A percentile compares a stretch with the other conserved stretches of the same genome.
Conservation (phyloP, 2,113 vertebrate genomes). For the Podiceps cristatus region DNA sequence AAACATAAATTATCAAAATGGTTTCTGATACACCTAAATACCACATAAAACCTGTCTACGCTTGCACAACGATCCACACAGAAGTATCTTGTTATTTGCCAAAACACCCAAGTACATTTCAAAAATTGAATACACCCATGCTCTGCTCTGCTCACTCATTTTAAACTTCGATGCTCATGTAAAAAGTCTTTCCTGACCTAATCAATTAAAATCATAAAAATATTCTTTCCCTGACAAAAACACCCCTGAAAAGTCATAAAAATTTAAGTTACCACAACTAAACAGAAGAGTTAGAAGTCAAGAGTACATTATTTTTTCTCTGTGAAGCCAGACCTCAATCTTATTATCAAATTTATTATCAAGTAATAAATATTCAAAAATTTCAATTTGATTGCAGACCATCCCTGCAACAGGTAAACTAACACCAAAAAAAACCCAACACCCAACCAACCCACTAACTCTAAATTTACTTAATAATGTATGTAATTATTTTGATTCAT, state of each 20-base stretch:
- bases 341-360: background rate
- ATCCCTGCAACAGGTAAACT: background rate
- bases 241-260: background rate
- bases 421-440: background rate
- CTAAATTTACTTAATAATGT: background rate
- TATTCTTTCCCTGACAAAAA: background rate
- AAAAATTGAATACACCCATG: background rate
- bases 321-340: background rate
- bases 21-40: slow-evolving; percentile 43
- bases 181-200: background rate
- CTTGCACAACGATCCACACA: slow-evolving; percentile 27
- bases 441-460: too few species aligned
- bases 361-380: background rate
- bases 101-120: background rate
- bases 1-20: slow-evolving; percentile 1
- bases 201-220: background rate
- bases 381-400: background rate
- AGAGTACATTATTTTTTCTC: background rate
- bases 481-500: background rate
- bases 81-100: background rate
- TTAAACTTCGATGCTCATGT: background rate
- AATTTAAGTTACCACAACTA: background rate
- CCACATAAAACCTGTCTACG: slow-evolving; percentile 23
- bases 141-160: background rate
- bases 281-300: background rate